Conservation (phyloP, 2,113 vertebrate species). For the Pao palembangensis region DNA sequence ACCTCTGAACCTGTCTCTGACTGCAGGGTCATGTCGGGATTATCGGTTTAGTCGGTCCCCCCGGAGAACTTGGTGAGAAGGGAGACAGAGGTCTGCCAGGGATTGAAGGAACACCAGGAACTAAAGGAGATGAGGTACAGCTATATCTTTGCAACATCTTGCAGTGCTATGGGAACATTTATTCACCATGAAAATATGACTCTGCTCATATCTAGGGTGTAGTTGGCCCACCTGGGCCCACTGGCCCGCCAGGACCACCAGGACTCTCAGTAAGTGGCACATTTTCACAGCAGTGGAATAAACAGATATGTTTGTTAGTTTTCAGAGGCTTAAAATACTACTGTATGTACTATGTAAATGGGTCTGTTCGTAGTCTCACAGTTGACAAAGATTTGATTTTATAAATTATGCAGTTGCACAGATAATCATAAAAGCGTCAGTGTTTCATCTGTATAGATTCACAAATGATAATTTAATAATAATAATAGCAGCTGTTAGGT, state of each 20-base stretch:
- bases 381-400: no score
- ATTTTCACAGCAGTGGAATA: neutral
- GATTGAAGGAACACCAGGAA: conserved; percentile 78
- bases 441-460: no score
- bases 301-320: neutral
- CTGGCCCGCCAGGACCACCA: conserved; percentile 78
- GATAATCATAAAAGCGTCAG: no score
- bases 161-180: neutral
- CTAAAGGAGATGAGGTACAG: conserved; percentile 83
- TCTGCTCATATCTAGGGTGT: conserved; percentile 72
- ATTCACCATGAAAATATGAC: conserved; percentile 1
- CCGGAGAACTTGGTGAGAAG: conserved; percentile 90
- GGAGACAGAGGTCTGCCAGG: conserved; percentile 88
- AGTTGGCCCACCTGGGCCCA: conserved; percentile 74
- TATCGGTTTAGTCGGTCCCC: conserved; percentile 84
- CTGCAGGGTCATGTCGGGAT: conserved; percentile 85
- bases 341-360: no score
- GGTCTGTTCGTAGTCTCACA: no score
- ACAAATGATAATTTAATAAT: no score
- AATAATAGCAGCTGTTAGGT: no score
- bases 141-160: neutral
- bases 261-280: conserved; percentile 81
- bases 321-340: neutral
- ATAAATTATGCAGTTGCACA: no score
- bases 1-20: conserved; percentile 7